Base-by-base conservation (phyloP, 2,797 vertebrate genomes). In the Pelobates cultripes region DNA sequence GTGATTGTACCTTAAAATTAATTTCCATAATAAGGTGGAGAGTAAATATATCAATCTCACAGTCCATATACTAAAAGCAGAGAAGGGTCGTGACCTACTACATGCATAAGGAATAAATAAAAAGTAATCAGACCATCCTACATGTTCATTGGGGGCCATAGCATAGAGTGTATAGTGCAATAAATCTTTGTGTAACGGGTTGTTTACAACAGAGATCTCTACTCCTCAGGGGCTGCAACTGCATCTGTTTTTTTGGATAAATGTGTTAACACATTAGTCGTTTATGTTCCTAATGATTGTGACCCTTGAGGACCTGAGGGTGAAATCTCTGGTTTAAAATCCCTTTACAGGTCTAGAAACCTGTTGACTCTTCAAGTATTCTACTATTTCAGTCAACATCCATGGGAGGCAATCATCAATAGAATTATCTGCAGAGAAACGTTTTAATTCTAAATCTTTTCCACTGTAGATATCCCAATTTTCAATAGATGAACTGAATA, bases 401-500 rank as follows among this genome's bases (percentile, higher is more conserved):
- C 64, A 70, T 84, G 47, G 83, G 85, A 87, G 87, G 84, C 87
- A 77, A 78, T 72, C 87, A 87, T 85, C 75, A 88, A 55, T 73
- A 55, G 42, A 51, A 45, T 0, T 0, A 78, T 85, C 84, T 85
- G 76, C 70, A 84, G 85, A 81, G 80, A 80, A 68, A 68, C 67
- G 72, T 90, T 91, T 92, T 93, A 92, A 94, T 88, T 85, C 91
- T 83, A 87, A 91, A 83, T 92, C 77, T 89, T 88, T 88, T 72
- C 80, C 61, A 81, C 88, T 93, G 74, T 93, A 94, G 93, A 94
- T 94, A 87, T 88, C 91, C 91, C 92, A 91, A 87, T 94, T 95
- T 92, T 94, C 92, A 91, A 73, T 94, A 92, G 91, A 94, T 94
- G 92, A 95, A 88, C 90, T 94, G 89, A 94, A 92, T 91, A 93